Conservation (phyloP, 2,888 invertebrate genomes). For the Heteromurus nitidus region DNA sequence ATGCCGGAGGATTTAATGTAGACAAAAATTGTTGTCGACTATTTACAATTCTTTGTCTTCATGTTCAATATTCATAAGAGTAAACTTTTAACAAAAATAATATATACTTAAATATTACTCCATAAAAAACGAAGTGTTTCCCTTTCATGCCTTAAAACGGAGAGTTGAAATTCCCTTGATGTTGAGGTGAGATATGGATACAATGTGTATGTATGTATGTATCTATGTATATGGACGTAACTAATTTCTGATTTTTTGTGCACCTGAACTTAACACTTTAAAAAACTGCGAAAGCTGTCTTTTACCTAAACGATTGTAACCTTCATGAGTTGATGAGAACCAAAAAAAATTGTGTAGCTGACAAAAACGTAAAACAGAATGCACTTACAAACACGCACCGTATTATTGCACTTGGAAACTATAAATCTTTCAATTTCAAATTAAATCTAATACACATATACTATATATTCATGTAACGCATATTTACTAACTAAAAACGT, state of each 20-base stretch:
- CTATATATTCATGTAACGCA: neutral
- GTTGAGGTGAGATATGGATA: neutral
- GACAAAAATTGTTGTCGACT: too few species aligned
- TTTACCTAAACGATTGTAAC: too few species aligned
- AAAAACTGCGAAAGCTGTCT: too few species aligned
- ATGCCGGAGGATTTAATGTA: too few species aligned
- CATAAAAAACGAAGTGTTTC: slow-evolving; percentile 1
- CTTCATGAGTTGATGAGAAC: neutral
- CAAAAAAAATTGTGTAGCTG: neutral
- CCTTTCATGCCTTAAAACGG: slow-evolving; percentile 13
- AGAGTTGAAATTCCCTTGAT: neutral
- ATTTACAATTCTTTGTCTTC: too few species aligned
- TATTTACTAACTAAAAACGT: too few species aligned
- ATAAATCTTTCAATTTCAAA: slow-evolving; percentile 50
- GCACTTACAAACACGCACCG: slow-evolving; percentile 18
- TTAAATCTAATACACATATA: neutral
- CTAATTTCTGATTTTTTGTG: neutral
- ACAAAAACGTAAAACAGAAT: neutral
- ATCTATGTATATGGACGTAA: too few species aligned
- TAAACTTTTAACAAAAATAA: too few species aligned
- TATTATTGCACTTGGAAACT: slow-evolving; percentile 38
- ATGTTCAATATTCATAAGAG: too few species aligned
- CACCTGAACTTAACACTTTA: neutral
- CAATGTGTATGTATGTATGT: too few species aligned
- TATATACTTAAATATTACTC: too few species aligned